Evolutionary conservation across 92 coral and sea anemone species (phyloP), one percentile per base, ranked within the genome.

Genomic region (Zoanthus solanderi): DNA sequence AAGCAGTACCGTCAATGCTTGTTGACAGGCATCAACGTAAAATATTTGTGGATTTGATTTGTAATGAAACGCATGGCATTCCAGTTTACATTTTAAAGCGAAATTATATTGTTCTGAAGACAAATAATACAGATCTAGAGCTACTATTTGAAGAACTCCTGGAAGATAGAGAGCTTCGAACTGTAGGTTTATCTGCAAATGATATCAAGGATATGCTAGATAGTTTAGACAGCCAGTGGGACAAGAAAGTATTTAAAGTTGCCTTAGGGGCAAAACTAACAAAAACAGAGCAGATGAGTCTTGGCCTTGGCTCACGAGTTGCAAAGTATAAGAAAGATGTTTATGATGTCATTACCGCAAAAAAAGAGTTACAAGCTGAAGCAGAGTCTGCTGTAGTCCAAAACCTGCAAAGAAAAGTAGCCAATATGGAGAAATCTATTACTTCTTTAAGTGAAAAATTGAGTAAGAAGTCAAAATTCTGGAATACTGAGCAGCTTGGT

Each of bases 181-280:
- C 67, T 60, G 84, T 52, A 72, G 82, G 67, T 85, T 72, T 85
- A 61, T 71, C 89, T 58, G 71, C 67, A 78, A 72, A 78, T 72
- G 84, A 74, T 76, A 83, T 87, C 68, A 87, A 76, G 61, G 61
- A 74, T 76, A 75, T 87, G 69, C 81, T 87, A 75, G 78, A 87
- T 54, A 87, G 90, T 66, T 75, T 87, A 47, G 90, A 78, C 75
- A 87, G 84, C 69, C 54, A 45, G 65, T 87, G 90, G 85, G 78
- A 87, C 85, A 87, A 75, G 67, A 87, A 87, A 53, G 77, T 61
- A 63, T 75, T 72, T 17, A 87, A 87, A 53, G 90, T 87, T 77
- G 71, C 78, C 77, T 37, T 87, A 15, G 83, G 90, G 54, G 60
- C 71, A 57, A 66, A 75, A 72, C 58, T 58, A 76, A 76, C 90